Evolutionary conservation across 1,140 invertebrate genomes (phyloP).

Genomic region (Drosophila athabasca): DNA sequence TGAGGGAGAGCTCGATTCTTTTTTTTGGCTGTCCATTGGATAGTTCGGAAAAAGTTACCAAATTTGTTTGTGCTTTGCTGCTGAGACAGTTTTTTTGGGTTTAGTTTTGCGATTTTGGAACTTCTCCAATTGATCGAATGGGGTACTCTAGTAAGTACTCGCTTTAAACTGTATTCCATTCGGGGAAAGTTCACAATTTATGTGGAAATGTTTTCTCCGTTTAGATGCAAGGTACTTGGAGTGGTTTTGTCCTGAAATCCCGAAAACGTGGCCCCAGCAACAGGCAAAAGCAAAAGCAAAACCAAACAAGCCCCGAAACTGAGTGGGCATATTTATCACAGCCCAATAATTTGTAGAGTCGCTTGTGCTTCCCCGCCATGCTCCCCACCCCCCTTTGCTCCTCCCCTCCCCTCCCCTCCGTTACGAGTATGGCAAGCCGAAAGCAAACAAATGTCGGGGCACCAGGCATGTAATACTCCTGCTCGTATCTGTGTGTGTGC

Average conservation of each 20-base stretch:
- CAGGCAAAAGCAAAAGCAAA: constrained; percentile 25
- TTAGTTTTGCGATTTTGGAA: constrained; percentile 1
- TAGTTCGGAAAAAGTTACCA: constrained; percentile 3
- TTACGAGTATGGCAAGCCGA: constrained; percentile 5
- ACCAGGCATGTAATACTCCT: constrained; percentile 36
- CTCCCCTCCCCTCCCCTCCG: too few relatives aligned
- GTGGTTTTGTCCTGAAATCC: constrained; percentile 27
- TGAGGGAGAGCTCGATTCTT: neutral
- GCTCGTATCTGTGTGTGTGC: constrained; percentile 32
- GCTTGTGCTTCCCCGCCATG: constrained; percentile 19
- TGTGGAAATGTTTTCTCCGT: constrained; percentile 11
- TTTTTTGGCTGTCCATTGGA: neutral
- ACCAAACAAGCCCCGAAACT: constrained; percentile 27
- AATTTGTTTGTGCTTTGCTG: neutral
- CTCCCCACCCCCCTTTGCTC: too few relatives aligned
- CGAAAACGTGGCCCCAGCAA: constrained; percentile 42
- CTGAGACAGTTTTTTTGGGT: neutral
- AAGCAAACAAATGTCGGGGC: constrained; percentile 48
- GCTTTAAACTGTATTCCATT: constrained; percentile 11
- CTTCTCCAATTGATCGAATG: constrained; percentile 43
- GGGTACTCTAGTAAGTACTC: neutral
- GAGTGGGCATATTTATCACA: constrained; percentile 61
- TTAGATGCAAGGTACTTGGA: constrained; percentile 9
- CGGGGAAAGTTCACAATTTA: neutral
- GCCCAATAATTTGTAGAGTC: constrained; percentile 69